phyloP scores from a whole-genome alignment of 2,113 vertebrate genomes.

The Rattus norvegicus region GRCr8 NC_086019.1:160083001-160083500 shows the following conservation, averaged over 20 bases:
- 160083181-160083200: background rate
- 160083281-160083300: background rate
- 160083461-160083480: background rate
- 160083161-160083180: background rate
- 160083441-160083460: background rate
- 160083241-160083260: background rate
- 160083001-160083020: background rate
- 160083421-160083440: background rate
- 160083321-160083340: background rate
- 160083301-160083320: background rate
- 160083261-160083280: background rate
- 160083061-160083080: background rate
- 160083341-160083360: background rate
- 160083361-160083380: background rate
- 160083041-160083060: background rate
- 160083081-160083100: background rate
- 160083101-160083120: background rate
- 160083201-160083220: background rate
- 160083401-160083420: background rate
- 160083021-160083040: background rate
- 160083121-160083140: background rate
- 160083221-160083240: background rate
- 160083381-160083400: background rate
- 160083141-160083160: background rate
- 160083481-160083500: background rate